These are phyloP conservation scores for Orientallactaga sibirica DNA, from an alignment of 2,797 vertebrate species.

Conservation along the genomic window DNA sequence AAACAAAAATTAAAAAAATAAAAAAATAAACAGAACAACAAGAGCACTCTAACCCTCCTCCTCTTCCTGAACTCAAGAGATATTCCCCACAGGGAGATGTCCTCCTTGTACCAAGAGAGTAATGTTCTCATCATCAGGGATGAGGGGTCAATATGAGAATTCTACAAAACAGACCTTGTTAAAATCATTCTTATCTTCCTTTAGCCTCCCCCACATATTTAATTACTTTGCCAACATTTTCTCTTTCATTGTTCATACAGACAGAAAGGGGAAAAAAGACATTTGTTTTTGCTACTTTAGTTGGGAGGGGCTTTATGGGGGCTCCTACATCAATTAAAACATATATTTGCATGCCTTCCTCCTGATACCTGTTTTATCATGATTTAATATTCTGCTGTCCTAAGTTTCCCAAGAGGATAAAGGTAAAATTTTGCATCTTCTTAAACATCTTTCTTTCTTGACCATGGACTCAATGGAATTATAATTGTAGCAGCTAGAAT, in stretches of 20 bases:
- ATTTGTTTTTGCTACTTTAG: neutral
- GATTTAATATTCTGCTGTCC: neutral
- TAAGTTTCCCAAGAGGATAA: neutral
- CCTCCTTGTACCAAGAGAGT: neutral
- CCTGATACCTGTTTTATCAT: neutral
- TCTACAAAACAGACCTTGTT: neutral
- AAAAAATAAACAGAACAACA: neutral
- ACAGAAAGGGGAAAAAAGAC: neutral
- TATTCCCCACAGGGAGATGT: neutral
- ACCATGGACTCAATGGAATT: neutral
- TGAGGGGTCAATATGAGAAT: neutral
- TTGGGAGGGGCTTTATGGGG: neutral
- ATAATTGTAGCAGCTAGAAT: neutral
- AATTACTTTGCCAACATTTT: neutral
- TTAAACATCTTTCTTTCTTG: neutral
- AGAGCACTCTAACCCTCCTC: neutral
- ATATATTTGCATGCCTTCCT: neutral
- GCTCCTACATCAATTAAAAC: neutral
- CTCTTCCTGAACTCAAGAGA: neutral
- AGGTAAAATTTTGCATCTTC: neutral
- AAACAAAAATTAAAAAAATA: too few relatives aligned
- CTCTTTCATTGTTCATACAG: neutral
- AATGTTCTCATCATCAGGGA: neutral
- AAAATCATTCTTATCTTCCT: neutral
- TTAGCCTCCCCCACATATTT: neutral